These are phyloP conservation scores for Andricus grossulariae DNA, from an alignment of 1,140 invertebrate species.

Conservation along the genomic window DNA sequence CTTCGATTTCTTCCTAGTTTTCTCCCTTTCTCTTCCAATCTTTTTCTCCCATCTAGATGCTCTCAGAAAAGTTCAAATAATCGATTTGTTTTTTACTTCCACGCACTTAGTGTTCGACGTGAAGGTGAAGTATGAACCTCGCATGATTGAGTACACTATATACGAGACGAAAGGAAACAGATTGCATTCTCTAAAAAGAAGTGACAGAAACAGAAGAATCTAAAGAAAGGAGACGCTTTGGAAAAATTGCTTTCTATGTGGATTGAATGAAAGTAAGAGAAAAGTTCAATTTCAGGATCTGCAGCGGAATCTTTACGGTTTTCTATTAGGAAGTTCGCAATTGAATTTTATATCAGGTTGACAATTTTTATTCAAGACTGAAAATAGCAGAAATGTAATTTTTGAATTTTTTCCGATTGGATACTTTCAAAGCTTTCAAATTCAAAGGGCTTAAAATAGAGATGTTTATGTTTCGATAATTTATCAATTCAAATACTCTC, in stretches of 20 bases:
- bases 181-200: slow-evolving; percentile 6
- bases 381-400: too few species aligned
- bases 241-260: slow-evolving; percentile 21
- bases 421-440: too few species aligned
- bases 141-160: slow-evolving; percentile 11
- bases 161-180: slow-evolving; percentile 11
- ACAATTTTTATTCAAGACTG: too few species aligned
- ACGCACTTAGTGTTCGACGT: neutral
- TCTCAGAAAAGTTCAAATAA: neutral
- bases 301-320: neutral
- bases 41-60: neutral
- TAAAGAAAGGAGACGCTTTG: neutral
- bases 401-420: too few species aligned
- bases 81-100: neutral
- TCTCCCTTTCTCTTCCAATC: neutral
- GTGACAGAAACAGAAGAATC: slow-evolving; percentile 23
- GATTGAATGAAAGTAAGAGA: slow-evolving; percentile 21
- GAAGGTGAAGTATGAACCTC: slow-evolving; percentile 10
- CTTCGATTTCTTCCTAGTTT: neutral
- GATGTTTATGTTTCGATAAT: too few species aligned
- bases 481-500: too few species aligned
- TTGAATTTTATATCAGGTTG: neutral
- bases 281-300: slow-evolving; percentile 14
- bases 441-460: too few species aligned
- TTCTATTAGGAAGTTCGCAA: neutral